Evolutionary conservation across 1,140 invertebrate species (phyloP).

Genomic region (Andricus grossulariae): DNA sequence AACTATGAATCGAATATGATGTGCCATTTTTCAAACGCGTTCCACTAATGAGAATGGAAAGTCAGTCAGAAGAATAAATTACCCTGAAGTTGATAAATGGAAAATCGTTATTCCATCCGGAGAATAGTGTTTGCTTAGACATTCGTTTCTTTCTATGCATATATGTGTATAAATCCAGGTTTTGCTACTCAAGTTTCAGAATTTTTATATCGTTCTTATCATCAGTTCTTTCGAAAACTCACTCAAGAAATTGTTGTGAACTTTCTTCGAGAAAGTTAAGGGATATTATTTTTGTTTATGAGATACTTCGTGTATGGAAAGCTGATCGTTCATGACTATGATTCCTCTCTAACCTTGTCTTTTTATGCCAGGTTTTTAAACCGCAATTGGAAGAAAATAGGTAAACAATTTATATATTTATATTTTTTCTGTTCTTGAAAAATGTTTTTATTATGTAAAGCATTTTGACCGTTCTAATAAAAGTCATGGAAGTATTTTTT

Average conservation of each 20-base stretch:
- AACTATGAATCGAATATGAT: constrained; percentile 1
- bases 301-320: no score
- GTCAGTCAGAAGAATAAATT: constrained; percentile 28
- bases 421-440: no score
- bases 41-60: constrained; percentile 15
- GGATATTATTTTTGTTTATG: no score
- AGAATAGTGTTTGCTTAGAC: background rate
- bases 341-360: no score
- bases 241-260: no score
- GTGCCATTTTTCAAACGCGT: constrained; percentile 16
- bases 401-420: no score
- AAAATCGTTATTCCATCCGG: constrained; percentile 9
- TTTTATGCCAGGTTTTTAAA: no score
- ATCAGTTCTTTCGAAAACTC: background rate
- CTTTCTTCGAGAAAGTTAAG: no score
- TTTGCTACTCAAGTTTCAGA: background rate
- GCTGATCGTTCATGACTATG: no score
- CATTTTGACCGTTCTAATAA: no score
- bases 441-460: no score
- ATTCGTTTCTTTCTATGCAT: background rate
- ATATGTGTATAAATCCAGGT: background rate
- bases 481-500: background rate
- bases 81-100: constrained; percentile 6
- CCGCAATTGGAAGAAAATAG: no score
- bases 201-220: background rate